Evolutionary conservation across 2,888 invertebrate genomes (phyloP).

Genomic region (Sarcophaga caerulescens): DNA sequence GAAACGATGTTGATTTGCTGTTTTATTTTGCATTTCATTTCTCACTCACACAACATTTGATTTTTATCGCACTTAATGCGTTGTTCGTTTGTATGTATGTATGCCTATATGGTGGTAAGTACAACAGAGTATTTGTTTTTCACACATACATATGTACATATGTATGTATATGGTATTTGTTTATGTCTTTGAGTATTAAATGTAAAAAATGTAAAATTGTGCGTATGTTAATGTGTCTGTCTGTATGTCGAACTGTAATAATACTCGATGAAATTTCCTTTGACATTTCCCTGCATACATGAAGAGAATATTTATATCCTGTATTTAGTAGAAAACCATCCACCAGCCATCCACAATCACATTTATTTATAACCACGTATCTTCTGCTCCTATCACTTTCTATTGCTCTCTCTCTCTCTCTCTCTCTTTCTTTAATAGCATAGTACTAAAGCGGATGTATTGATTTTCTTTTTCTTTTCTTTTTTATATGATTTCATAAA

Average conservation of each 20-base stretch:
- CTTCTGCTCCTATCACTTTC: not conserved
- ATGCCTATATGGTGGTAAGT: not conserved
- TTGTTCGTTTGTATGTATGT: not conserved
- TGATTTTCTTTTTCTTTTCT: constrained; percentile 28
- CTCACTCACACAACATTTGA: not conserved
- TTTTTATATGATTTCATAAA: constrained; percentile 26
- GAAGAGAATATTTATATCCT: constrained; percentile 61
- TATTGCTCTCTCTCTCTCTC: not conserved
- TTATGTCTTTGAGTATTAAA: too few relatives aligned
- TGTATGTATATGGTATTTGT: too few relatives aligned
- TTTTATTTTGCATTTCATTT: not conserved
- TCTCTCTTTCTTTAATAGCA: not conserved
- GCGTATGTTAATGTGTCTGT: too few relatives aligned
- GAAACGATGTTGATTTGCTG: not conserved
- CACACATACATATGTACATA: too few relatives aligned
- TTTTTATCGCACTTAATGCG: constrained; percentile 6
- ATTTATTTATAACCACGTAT: not conserved
- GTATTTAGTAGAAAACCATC: constrained; percentile 34
- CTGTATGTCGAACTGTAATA: constrained; percentile 24
- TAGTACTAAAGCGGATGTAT: constrained; percentile 32
- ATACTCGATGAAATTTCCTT: constrained; percentile 59
- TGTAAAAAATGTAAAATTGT: too few relatives aligned
- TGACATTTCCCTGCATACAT: constrained; percentile 61
- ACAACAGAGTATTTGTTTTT: too few relatives aligned
- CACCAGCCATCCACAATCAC: not conserved